Evolutionary conservation across 2,797 vertebrate genomes (phyloP).

Genomic region (Amniataba percoides): DNA sequence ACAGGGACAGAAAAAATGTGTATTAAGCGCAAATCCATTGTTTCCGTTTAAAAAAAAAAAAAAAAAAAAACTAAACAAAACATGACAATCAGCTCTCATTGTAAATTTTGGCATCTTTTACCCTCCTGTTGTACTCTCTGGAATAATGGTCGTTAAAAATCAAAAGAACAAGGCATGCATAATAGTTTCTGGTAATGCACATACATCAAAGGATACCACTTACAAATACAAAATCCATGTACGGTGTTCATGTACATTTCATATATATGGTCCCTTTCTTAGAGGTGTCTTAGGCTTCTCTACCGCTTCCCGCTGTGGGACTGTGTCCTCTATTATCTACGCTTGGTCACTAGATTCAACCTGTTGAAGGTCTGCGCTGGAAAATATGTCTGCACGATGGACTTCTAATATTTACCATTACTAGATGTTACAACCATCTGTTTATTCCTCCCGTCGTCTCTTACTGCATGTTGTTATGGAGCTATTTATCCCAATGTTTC

Average conservation of each 20-base stretch:
- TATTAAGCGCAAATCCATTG: constrained; percentile 74
- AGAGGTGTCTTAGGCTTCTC: constrained; percentile 52
- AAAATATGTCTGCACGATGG: constrained; percentile 49
- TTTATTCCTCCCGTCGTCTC: constrained; percentile 41
- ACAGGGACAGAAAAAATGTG: constrained; percentile 74
- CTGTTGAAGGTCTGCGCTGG: constrained; percentile 53
- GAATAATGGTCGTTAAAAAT: constrained; percentile 77
- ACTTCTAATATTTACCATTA: constrained; percentile 48
- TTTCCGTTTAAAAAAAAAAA: constrained; percentile 57
- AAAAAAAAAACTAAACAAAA: constrained; percentile 37
- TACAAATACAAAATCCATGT: constrained; percentile 81
- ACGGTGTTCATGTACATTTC: constrained; percentile 82
- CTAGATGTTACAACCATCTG: constrained; percentile 56
- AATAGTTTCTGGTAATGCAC: constrained; percentile 84
- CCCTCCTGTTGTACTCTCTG: constrained; percentile 60
- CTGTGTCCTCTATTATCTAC: constrained; percentile 46
- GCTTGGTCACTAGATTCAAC: constrained; percentile 64
- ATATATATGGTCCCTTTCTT: constrained; percentile 77
- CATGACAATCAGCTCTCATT: constrained; percentile 66
- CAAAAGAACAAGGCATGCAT: constrained; percentile 87
- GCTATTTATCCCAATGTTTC: constrained; percentile 51
- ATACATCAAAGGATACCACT: constrained; percentile 78
- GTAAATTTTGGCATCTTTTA: constrained; percentile 81
- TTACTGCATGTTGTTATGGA: constrained; percentile 66
- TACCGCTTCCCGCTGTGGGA: constrained; percentile 61